Percentiles rank a stretch among this genome's conserved stretches.
Conservation (phyloP, 2,797 vertebrate species). For the Typhlichthys eigenmanni region DNA sequence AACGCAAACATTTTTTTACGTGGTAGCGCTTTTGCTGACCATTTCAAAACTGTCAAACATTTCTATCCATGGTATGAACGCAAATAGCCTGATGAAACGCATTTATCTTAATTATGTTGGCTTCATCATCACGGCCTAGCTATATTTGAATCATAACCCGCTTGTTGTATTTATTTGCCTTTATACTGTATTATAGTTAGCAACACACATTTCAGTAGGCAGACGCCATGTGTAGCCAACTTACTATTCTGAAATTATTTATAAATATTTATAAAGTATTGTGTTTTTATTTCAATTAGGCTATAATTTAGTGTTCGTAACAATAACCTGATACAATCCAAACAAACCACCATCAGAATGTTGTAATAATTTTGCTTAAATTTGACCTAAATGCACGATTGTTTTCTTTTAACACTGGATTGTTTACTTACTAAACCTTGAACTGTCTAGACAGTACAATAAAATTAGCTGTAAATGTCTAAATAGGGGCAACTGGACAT, state of each 20-base stretch:
- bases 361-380: conserved; percentile 19
- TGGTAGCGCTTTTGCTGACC: neutral
- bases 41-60: neutral
- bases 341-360: neutral
- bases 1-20: too few relatives aligned
- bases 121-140: too few relatives aligned
- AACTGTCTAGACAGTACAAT: conserved; percentile 99
- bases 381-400: conserved; percentile 50
- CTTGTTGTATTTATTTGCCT: too few relatives aligned
- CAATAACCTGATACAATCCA: too few relatives aligned
- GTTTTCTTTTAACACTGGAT: conserved; percentile 82
- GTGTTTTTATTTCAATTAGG: neutral
- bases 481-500: conserved; percentile 98
- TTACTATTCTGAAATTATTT: conserved; percentile 57
- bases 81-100: too few relatives aligned
- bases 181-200: conserved; percentile 18
- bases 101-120: too few relatives aligned
- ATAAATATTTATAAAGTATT: conserved; percentile 33
- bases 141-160: too few relatives aligned
- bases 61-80: too few relatives aligned
- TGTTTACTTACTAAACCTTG: conserved; percentile 98
- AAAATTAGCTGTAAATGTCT: conserved; percentile 95
- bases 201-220: conserved; percentile 43
- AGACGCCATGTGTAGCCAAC: neutral
- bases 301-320: neutral